Base-by-base conservation (phyloP, 2,797 vertebrate species). In the Borostomias antarcticus region DNA sequence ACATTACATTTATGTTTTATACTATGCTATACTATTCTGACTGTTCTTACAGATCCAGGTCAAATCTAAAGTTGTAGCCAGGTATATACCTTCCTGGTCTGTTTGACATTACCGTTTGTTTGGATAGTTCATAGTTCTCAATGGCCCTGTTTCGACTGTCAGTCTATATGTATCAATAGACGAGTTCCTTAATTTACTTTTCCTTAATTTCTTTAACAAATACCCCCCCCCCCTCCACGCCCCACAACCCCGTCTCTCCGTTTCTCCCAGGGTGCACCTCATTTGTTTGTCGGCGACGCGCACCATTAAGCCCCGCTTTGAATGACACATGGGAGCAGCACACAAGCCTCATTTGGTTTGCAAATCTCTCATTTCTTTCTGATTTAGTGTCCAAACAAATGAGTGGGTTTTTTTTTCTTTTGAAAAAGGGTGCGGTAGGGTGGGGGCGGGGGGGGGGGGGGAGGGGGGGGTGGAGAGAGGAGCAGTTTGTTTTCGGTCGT, bases 381-480 rank as follows among this genome's bases (percentile, higher is more conserved):
- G 86, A 90, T 87, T 91, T 88, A 86, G 80, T 78, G 80, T 82
- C 80, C 83, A 92, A 91, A 88, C 88, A 91, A 91, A 91, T 91
- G 86, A 74, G 62, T 15, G 65, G 61, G 76, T 70, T 87, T 43
- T 43, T 19, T 15, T 62, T 82, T 86, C 80, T 87, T 86, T 82
- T 70, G 63, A 47, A 11, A 21, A 56, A 32, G 56, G 3, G 45
- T 50, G 32, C 2, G 66, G 28, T 68, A 17, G 40, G 51, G 60
- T 19, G 65, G 21, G 47, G 15, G 21, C 3, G 33, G 6, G 62
- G 50, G 51, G 50, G 11, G 58, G 5, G 32, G 10, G 33, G 29
- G 21, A 29, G 13, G 58, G 23, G 60, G 40, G 45, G 33, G 58
- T 51, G 67, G 60, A 74, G 72, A 76, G 64, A 72, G 83, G 76